These are phyloP conservation scores for Artibeus lituratus DNA, from an alignment of 2,797 vertebrate genomes.

Conservation along the genomic window DNA sequence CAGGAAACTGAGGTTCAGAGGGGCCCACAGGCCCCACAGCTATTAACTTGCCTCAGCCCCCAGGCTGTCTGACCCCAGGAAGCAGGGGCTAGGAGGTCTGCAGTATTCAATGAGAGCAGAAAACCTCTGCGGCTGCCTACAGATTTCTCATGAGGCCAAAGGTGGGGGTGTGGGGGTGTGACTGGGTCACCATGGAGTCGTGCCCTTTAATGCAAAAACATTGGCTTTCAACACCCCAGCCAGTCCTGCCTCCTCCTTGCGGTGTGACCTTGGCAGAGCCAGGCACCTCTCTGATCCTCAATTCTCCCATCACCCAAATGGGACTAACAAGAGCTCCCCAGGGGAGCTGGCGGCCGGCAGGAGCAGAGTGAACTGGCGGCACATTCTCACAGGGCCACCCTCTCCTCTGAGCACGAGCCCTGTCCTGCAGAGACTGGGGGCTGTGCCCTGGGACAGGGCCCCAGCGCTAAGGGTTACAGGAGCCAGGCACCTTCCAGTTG, in stretches of 20 bases:
- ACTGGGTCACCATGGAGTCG: neutral
- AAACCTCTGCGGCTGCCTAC: neutral
- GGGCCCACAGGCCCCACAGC: neutral
- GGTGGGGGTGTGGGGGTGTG: neutral
- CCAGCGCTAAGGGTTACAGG: rapidly evolving
- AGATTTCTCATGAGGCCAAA: neutral
- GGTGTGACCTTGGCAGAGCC: neutral
- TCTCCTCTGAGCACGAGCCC: neutral
- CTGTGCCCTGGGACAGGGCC: neutral
- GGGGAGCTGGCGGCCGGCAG: rapidly evolving
- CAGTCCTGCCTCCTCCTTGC: neutral
- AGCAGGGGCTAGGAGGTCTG: neutral
- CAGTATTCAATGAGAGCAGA: neutral
- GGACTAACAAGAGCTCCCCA: neutral
- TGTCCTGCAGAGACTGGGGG: rapidly evolving
- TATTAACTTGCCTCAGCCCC: neutral
- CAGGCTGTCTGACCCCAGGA: neutral
- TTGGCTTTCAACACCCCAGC: neutral
- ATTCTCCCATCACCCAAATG: neutral
- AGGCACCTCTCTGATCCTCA: neutral
- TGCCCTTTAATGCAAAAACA: neutral
- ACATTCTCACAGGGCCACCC: rapidly evolving
- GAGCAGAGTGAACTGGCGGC: rapidly evolving
- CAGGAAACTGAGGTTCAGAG: neutral
- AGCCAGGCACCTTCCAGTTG: neutral